Evolutionary conservation across 2,888 invertebrate genomes (phyloP), one percentile per base, ranked within the genome.

Genomic region (Calameuta filiformis): DNA sequence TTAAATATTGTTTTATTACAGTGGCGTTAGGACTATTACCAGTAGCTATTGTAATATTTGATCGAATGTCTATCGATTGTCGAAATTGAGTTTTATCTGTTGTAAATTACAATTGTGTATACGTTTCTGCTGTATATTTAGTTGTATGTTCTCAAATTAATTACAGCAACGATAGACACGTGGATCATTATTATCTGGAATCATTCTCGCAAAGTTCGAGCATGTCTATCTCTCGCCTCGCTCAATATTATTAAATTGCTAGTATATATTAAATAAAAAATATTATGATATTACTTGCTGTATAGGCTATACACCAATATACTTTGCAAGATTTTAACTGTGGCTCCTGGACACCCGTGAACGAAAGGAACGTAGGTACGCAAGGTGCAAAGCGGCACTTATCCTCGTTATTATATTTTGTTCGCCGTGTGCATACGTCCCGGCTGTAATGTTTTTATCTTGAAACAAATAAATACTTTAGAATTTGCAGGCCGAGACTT

Each of bases 1-100:
- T 86, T 86, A 86, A 86, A 78, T 76, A 78, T 78, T 78, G 35
- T 75, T 78, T 78, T 78, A 76, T 76, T 87, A 88, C 83, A 85
- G 81, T 83, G 79, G 81, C 81, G 81, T 81, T 81, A 82, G 73
- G 83, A 74, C 79, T 85, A 82, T 82, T 78, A 56, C 56, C 23
- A 23, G 23, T 23, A 56, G 56, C 23, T 56, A 56, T 56, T 56
- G 56, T 56, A 23, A 56, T 56, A 56, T 56, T 56, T 23, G 56
- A 56, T 23, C 23, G 1, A 56, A 56, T 56, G 56, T 56, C 56
- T 56, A 56, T 56, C 56, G 56, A 56, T 56, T 56, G 2, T 56
- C 9, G 23, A 56, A 23, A 9, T 56, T 56, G 9, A 56, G 56
- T 56, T 56, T 23, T 23, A 56, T 23, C 23, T 56, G 23, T 23